Evolutionary conservation across 2,113 vertebrate species (phyloP).

Genomic region (Grammomys dolichurus): DNA sequence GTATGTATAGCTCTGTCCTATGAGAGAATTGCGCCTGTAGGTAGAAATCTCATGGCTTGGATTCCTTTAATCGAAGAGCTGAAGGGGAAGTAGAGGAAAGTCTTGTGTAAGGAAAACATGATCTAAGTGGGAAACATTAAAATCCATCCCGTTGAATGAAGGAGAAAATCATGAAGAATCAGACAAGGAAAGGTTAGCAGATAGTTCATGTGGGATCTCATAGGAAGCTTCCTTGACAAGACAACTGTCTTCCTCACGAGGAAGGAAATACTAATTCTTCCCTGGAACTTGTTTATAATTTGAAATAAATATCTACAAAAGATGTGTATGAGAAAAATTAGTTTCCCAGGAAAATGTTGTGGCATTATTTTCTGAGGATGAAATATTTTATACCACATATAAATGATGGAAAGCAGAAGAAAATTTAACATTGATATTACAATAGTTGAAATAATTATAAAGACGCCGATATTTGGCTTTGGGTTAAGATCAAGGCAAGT

Average conservation of each 20-base stretch:
- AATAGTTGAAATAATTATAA: neutral
- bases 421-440: neutral
- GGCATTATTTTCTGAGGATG: neutral
- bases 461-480: neutral
- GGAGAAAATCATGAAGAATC: neutral
- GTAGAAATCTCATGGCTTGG: neutral
- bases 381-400: neutral
- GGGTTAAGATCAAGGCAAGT: neutral
- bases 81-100: neutral
- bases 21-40: neutral
- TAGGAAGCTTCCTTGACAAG: neutral
- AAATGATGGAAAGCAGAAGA: neutral
- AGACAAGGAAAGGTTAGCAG: neutral
- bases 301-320: neutral
- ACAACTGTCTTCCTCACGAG: neutral
- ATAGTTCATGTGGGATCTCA: neutral
- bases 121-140: neutral
- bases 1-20: neutral
- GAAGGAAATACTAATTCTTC: neutral
- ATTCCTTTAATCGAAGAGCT: neutral
- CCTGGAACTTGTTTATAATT: neutral
- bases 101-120: neutral
- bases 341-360: conserved; percentile 15
- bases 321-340: neutral
- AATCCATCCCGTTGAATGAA: neutral